Evolutionary conservation across 92 coral and sea anemone genomes (phyloP), one percentile per base, ranked within the genome.

Genomic region (Palythoa heliodiscus): DNA sequence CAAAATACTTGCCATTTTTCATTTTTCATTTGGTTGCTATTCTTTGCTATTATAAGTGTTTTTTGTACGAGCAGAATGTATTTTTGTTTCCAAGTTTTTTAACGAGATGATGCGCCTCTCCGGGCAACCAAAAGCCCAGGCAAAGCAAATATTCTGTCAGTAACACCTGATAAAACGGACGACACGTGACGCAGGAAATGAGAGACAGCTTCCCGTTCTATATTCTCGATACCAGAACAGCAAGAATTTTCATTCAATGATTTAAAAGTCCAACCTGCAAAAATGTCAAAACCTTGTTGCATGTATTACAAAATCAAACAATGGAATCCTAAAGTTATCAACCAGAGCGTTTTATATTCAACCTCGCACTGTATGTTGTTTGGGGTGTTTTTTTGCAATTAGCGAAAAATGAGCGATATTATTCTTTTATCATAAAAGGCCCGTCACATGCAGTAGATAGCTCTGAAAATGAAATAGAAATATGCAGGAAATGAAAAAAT

Each of bases 251-350:
- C 24, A 19, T 43, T 40, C 1, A 43, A 7, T 74, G 14, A 1
- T n/a, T 10, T 19, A 76, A 76, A 54, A 25, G 43, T 67, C 7
- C 81, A 76, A 76, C 66, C 81, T 54, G 81, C 47, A 29, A 54
- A 76, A 52, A 54, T 9, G 14, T 39, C 54, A 71, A 38, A 19
- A 20, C n/a, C 12, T 69, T 15, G 5, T 69, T 25, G 23, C 38
- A 29, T 20, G 73, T 35, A 23, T 35, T 23, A 37, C 76, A 19
- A 72, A 35, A n/a, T 7, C 14, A 74, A 76, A 54, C 48, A 76
- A 76, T 15, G 11, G 37, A 50, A 25, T 47, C 13, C 17, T 15
- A 58, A 58, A 58, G 16, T 5, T 16, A 5, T 15, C 7, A n/a
- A 58, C 12, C 64, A 2, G 7, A 13, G 7, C 4, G 64, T 6